Base-by-base conservation (phyloP, 2,888 invertebrate species). In the Netelia melanura region DNA sequence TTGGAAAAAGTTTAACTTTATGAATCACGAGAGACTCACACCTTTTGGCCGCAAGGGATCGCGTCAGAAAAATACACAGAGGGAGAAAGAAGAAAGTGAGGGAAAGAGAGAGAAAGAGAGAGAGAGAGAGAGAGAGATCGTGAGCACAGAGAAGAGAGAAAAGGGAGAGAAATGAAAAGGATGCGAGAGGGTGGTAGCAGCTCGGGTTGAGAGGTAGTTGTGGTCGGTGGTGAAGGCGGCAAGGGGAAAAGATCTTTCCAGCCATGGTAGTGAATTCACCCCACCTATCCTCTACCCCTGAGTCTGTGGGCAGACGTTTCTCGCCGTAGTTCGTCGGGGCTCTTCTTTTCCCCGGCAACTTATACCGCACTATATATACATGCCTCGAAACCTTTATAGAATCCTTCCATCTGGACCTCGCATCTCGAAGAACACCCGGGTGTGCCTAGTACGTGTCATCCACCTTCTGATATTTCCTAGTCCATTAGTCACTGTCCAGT, bases 401-500 rank as follows among this genome's bases (percentile, higher is more conserved):
- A 76, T 84, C 61, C 77, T 54, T 58, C 54, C 77, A 1, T 43
- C 25, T n/a, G 78, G 54, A 61, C 30, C 38, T 5, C 38, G 38
- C 38, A 38, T 38, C 38, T 38, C 38, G 38, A 38, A 38, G 38
- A 38, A 38, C 38, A 38, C 38, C 38, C 38, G 5, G 6, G 38
- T 38, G 38, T 6, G 38, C 38, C 8, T 38, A 38, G 38, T 38
- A 38, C 38, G 38, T 38, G 6, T 6, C 48, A 71, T 58, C 43
- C 43, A 67, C 30, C 52, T 30, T 21, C 54, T 43, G 44, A 23
- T 71, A 61, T 71, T 82, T 71, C 54, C 54, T 11, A 48, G 48
- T 30, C 54, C 91, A 91, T 92, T 91, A 92, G 90, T 92, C 91
- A 91, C 89, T 92, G 92, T 92, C 92, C 85, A 54, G 83, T 71